Conservation (phyloP, 2,888 invertebrate genomes). For the Amaurobius ferox region DNA sequence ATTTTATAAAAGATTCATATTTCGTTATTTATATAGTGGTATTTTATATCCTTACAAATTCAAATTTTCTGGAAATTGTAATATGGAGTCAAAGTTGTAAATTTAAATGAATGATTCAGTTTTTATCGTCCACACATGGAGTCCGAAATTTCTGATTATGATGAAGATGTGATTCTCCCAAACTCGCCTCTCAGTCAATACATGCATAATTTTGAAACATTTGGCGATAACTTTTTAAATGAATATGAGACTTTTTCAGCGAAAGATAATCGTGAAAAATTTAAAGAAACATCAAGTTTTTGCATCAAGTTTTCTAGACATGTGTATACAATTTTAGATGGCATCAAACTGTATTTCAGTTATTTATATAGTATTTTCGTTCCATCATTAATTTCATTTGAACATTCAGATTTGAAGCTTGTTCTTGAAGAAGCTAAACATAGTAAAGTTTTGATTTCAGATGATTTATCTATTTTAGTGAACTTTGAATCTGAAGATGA, state of each 20-base stretch:
- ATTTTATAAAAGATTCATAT: too few species aligned
- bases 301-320: background rate
- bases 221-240: background rate
- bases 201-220: slow-evolving; percentile 15
- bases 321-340: background rate
- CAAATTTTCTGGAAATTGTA: too few species aligned
- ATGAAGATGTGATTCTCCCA: slow-evolving; percentile 58
- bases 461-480: background rate
- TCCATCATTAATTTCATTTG: background rate
- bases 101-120: too few species aligned
- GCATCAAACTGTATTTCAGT: background rate
- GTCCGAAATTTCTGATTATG: background rate
- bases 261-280: background rate
- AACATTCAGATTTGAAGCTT: background rate
- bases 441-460: background rate
- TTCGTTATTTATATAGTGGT: too few species aligned
- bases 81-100: too few species aligned
- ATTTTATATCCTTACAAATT: too few species aligned
- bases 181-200: slow-evolving; percentile 44
- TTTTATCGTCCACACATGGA: too few species aligned
- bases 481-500: background rate
- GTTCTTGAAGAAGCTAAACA: background rate
- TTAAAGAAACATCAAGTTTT: background rate
- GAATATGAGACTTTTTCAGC: background rate
- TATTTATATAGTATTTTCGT: slow-evolving; percentile 6